Conservation (phyloP, 1,140 invertebrate genomes). For the Maniola jurtina region DNA sequence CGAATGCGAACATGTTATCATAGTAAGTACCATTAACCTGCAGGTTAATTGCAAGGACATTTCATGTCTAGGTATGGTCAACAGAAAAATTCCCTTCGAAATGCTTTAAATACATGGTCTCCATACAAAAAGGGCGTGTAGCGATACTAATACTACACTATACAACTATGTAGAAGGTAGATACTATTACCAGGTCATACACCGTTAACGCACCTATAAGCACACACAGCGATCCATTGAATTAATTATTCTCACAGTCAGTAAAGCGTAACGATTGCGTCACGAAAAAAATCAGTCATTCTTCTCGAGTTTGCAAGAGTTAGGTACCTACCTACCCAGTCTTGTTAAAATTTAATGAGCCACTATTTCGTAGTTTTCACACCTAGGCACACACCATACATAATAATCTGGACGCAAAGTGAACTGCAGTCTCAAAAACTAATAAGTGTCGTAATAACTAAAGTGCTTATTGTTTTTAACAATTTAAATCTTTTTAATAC, state of each 20-base stretch:
- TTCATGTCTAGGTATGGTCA: too few relatives aligned
- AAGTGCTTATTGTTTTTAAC: neutral
- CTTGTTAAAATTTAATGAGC: conserved; percentile 3
- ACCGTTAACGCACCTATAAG: neutral
- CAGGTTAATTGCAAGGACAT: too few relatives aligned
- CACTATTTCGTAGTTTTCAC: conserved; percentile 1
- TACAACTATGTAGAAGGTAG: neutral
- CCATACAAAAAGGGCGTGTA: neutral
- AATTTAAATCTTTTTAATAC: too few relatives aligned
- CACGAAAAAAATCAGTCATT: neutral
- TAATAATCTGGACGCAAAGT: neutral
- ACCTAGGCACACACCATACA: too few relatives aligned
- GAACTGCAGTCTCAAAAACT: neutral
- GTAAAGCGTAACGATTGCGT: conserved; percentile 8
- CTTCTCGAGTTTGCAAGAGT: conserved; percentile 8
- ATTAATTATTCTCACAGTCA: conserved; percentile 11
- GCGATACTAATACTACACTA: neutral
- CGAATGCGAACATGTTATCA: too few relatives aligned
- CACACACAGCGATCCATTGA: conserved; percentile 8
- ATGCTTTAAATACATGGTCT: too few relatives aligned
- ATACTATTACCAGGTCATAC: conserved; percentile 5
- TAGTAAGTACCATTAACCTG: too few relatives aligned
- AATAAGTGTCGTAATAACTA: neutral
- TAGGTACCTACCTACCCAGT: neutral
- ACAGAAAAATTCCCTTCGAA: too few relatives aligned